phyloP scores from a whole-genome alignment of 2,797 vertebrate genomes.

The Gadopsis bispinosus region DNA sequence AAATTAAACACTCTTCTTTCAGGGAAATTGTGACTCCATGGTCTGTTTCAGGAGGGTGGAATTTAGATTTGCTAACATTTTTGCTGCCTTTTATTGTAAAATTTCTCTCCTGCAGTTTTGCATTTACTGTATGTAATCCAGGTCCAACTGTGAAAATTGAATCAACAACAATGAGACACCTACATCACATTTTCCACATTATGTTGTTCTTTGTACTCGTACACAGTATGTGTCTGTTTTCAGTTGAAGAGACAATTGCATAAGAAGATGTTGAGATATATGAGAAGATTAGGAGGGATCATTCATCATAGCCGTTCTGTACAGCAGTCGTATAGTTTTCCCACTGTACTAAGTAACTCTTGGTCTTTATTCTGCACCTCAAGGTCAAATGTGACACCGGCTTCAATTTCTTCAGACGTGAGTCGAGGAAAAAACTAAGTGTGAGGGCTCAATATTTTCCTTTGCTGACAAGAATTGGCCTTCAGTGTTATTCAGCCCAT shows the following conservation, averaged over 20 bases:
- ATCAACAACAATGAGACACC: constrained; percentile 63
- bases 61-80: constrained; percentile 73
- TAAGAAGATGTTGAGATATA: constrained; percentile 53
- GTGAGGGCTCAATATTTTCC: constrained; percentile 60
- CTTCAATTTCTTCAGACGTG: constrained; percentile 63
- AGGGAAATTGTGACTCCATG: constrained; percentile 76
- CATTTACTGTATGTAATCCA: constrained; percentile 62
- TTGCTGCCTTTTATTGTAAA: constrained; percentile 73
- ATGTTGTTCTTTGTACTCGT: constrained; percentile 55
- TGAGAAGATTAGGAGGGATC: constrained; percentile 68
- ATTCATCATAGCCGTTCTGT: constrained; percentile 61
- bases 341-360: constrained; percentile 70
- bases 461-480: constrained; percentile 73
- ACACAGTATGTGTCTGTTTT: constrained; percentile 68
- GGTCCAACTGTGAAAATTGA: constrained; percentile 77
- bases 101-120: constrained; percentile 63
- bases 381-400: constrained; percentile 71
- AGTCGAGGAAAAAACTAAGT: constrained; percentile 38
- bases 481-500: constrained; percentile 68
- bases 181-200: constrained; percentile 62
- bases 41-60: constrained; percentile 68
- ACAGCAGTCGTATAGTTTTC: constrained; percentile 66
- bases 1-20: constrained; percentile 84
- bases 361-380: constrained; percentile 62
- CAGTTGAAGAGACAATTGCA: constrained; percentile 65